Conservation (phyloP, 2,113 vertebrate species). For the Psilopogon haemacephalus region DNA sequence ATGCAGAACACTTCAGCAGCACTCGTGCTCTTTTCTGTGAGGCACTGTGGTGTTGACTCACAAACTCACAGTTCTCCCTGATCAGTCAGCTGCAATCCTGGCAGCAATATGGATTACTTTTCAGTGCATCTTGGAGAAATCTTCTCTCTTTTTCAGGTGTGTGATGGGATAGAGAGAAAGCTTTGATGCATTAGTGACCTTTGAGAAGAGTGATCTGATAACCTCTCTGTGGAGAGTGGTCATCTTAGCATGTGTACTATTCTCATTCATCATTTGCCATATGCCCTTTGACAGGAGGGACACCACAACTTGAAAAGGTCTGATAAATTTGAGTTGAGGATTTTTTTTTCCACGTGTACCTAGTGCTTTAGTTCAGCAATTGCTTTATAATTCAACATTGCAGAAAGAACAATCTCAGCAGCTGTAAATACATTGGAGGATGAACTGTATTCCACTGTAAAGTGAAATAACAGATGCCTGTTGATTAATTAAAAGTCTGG, state of each 20-base stretch:
- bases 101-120: not conserved
- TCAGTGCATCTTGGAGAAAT: not conserved
- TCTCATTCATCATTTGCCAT: not conserved
- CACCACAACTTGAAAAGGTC: not conserved
- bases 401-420: not conserved
- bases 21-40: not conserved
- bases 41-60: fast-evolving
- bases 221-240: not conserved
- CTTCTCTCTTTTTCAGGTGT: not conserved
- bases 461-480: not conserved
- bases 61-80: not conserved
- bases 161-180: not conserved
- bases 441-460: not conserved
- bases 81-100: not conserved
- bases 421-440: not conserved
- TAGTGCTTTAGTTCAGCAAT: not conserved
- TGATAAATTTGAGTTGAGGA: not conserved
- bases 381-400: not conserved
- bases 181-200: not conserved
- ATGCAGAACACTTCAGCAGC: not conserved
- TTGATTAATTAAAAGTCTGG: not conserved
- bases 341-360: not conserved
- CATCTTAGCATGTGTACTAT: not conserved
- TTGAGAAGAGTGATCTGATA: not conserved
- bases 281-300: not conserved